Percentiles rank a stretch among this genome's conserved stretches.
These are phyloP conservation scores for Caenorhabditis sinica DNA, from an alignment of 2,888 invertebrate species.

Conservation along the genomic window DNA sequence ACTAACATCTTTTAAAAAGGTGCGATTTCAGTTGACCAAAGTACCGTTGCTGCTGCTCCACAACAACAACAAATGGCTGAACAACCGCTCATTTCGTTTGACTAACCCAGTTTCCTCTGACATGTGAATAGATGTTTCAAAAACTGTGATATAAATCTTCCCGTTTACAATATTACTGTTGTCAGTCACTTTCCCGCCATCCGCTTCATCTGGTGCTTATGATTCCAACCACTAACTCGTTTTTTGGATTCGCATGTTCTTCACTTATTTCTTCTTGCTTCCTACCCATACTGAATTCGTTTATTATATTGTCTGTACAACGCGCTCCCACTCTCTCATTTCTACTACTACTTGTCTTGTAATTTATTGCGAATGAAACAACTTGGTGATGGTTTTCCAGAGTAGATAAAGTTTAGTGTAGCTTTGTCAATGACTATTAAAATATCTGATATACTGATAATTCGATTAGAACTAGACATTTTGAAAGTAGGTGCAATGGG, in stretches of 20 bases:
- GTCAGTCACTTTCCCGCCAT: neutral
- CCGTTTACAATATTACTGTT: neutral
- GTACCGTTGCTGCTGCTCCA: slow-evolving; percentile 9
- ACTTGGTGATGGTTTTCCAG: slow-evolving; percentile 30
- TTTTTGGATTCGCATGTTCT: slow-evolving; percentile 14
- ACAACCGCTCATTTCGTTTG: slow-evolving; percentile 67
- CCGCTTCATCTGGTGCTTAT: slow-evolving; percentile 28
- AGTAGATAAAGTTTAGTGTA: neutral
- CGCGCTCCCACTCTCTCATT: slow-evolving; percentile 1
- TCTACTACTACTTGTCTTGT: slow-evolving; percentile 21
- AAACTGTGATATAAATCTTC: slow-evolving; percentile 16
- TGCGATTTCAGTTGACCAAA: slow-evolving; percentile 42
- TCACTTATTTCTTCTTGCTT: neutral
- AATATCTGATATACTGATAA: slow-evolving; percentile 8
- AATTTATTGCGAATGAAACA: slow-evolving; percentile 51
- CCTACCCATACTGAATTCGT: slow-evolving; percentile 13
- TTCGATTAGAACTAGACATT: neutral
- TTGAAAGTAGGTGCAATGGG: slow-evolving; percentile 47
- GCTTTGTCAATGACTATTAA: slow-evolving; percentile 12
- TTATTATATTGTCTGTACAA: slow-evolving; percentile 61
- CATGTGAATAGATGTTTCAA: neutral
- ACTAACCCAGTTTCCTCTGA: slow-evolving; percentile 29
- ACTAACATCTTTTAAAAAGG: slow-evolving; percentile 1
- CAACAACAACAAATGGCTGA: slow-evolving; percentile 45
- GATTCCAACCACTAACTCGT: slow-evolving; percentile 5